Conservation (phyloP, 2,113 vertebrate genomes). For the Crotalus horridus region DNA sequence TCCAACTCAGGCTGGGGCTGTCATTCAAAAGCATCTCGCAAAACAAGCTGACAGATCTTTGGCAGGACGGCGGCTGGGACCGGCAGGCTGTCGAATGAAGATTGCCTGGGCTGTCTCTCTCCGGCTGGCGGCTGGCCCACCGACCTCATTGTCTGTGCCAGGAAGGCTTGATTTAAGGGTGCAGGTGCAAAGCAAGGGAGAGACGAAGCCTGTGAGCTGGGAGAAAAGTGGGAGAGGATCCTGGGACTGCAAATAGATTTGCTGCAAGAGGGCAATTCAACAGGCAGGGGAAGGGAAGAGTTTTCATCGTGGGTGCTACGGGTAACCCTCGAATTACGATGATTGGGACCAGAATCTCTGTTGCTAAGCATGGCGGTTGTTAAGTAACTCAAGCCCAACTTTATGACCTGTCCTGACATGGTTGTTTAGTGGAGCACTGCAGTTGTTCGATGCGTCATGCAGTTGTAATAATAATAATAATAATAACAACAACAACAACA, state of each 20-base stretch:
- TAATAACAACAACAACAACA: too few relatives aligned
- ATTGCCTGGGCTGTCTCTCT: not conserved
- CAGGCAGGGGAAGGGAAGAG: not conserved
- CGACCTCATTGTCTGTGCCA: not conserved
- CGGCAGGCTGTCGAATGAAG: not conserved
- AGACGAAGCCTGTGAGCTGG: not conserved
- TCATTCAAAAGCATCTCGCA: not conserved
- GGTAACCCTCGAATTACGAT: not conserved
- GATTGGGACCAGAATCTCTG: not conserved
- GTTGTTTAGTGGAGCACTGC: too few relatives aligned
- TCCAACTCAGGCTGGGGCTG: not conserved
- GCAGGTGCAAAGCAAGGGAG: not conserved
- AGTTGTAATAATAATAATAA: too few relatives aligned
- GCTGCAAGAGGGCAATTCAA: not conserved
- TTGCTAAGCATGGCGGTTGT: not conserved
- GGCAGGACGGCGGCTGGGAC: not conserved
- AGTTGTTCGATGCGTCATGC: too few relatives aligned
- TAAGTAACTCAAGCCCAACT: not conserved
- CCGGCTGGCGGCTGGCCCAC: not conserved
- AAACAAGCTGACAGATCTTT: not conserved
- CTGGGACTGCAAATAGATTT: not conserved
- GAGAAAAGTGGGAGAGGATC: not conserved
- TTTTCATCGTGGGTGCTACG: not conserved
- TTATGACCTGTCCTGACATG: too few relatives aligned
- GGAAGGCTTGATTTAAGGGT: conserved; percentile 2